Base-by-base conservation (phyloP, 2,797 vertebrate genomes). In the Gymnothorax reevesii region DNA sequence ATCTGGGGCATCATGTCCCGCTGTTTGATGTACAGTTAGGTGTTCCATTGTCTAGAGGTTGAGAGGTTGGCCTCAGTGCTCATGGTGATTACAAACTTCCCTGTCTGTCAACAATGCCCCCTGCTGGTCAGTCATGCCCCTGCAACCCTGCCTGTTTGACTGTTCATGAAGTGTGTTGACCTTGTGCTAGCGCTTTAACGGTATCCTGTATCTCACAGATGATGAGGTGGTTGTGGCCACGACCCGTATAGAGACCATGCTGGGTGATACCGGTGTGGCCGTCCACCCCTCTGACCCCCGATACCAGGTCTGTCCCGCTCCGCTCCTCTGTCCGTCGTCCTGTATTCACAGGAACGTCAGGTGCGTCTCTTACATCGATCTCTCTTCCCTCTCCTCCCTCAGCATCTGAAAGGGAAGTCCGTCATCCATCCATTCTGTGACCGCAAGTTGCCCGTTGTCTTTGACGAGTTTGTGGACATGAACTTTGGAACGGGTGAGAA, bases 181-280 rank as follows among this genome's bases (percentile, higher is more conserved):
- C 33, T 42, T 7, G 64, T 20, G 0, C 1, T 2, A 22, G 20
- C n/a, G 1, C 73, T 1, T 20, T 3, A 25, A 69, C 17, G 9
- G 64, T 25, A 69, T 8, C 60, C 8, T 83, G n/a, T 57, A 33
- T 54, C 77, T 88, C 84, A 86, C 27, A 97, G 97, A 94, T 4
- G 97, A 98, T 87, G 97, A 98, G 91, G 96, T 98, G 62, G 92
- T 98, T 0, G 97, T 99, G 87, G 97, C 98, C 0, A 99, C 98
- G 0, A 99, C 98, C 9, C 97, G 97, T 92, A 95, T 98, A 0
- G 98, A 99, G 95, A 98, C 97, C 0, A 99, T 98, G 98, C 90
- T 99, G 87, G 98, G 98, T 22, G 98, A 99, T 60, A 95, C 96
- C 0, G 98, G 96, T 0, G 94, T 98, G 1, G 97, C 97, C 0